Evolutionary conservation across 2,113 vertebrate genomes (phyloP).

Genomic region (Procavia capensis): DNA sequence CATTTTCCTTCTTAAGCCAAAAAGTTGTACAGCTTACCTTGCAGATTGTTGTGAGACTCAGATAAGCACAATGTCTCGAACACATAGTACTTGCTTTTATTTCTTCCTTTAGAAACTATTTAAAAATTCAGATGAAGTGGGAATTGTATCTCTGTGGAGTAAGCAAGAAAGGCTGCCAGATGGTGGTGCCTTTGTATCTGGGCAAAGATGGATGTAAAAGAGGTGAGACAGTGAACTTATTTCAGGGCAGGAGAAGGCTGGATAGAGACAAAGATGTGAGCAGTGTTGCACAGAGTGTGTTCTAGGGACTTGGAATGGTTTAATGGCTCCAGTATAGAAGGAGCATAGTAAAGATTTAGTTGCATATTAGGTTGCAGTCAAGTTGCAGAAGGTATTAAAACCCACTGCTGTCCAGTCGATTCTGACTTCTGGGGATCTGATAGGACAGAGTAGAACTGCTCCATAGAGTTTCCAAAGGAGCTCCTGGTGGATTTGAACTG

Average conservation of each 20-base stretch:
- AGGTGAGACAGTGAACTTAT: neutral
- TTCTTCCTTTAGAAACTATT: neutral
- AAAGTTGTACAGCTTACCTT: neutral
- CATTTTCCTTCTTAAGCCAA: constrained; percentile 23
- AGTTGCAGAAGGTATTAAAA: neutral
- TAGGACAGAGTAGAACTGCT: too few relatives aligned
- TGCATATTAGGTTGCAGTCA: neutral
- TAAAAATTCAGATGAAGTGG: neutral
- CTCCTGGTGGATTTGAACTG: too few relatives aligned
- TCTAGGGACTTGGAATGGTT: neutral
- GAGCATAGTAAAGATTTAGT: neutral
- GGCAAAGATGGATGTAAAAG: neutral
- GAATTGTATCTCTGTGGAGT: neutral
- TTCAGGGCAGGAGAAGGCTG: neutral
- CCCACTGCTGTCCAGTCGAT: too few relatives aligned
- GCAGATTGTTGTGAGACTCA: neutral
- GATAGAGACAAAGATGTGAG: neutral
- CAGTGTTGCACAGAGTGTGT: too few relatives aligned
- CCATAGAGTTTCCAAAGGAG: too few relatives aligned
- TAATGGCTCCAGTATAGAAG: neutral
- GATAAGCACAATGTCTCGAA: neutral
- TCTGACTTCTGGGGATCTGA: too few relatives aligned
- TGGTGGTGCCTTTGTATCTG: neutral
- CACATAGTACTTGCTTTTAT: neutral
- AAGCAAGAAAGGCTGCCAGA: neutral